Evolutionary conservation across 2,113 vertebrate genomes (phyloP).

Genomic region (Anhinga rufa): DNA sequence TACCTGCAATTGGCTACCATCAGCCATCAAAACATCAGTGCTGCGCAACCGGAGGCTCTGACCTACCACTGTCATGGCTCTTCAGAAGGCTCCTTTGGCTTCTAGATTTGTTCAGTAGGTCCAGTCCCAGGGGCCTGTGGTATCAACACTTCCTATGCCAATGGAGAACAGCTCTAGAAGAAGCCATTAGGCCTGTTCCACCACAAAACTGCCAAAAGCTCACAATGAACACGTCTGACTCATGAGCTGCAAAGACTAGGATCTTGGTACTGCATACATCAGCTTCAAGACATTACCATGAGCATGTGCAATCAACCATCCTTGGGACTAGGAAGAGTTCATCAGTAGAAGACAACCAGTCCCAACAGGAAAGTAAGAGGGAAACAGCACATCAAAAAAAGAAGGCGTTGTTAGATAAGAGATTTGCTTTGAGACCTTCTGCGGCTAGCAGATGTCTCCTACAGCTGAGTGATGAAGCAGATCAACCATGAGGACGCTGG

Average conservation of each 20-base stretch:
- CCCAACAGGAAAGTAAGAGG: not conserved
- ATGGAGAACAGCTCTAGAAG: not conserved
- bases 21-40: not conserved
- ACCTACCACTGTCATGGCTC: not conserved
- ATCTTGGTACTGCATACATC: not conserved
- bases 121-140: not conserved
- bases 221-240: not conserved
- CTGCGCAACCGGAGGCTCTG: accelerated
- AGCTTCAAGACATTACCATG: not conserved
- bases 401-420: not conserved
- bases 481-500: not conserved
- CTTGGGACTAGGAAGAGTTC: not conserved
- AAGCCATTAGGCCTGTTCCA: not conserved
- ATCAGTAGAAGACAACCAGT: not conserved
- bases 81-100: not conserved
- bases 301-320: not conserved
- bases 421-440: not conserved
- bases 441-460: not conserved
- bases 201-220: not conserved
- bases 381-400: not conserved
- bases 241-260: not conserved
- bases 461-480: not conserved
- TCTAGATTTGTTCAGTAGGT: not conserved
- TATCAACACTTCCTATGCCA: not conserved
- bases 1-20: not conserved